phyloP scores from a whole-genome alignment of 1,140 invertebrate species.

The Ostrea edulis region DNA sequence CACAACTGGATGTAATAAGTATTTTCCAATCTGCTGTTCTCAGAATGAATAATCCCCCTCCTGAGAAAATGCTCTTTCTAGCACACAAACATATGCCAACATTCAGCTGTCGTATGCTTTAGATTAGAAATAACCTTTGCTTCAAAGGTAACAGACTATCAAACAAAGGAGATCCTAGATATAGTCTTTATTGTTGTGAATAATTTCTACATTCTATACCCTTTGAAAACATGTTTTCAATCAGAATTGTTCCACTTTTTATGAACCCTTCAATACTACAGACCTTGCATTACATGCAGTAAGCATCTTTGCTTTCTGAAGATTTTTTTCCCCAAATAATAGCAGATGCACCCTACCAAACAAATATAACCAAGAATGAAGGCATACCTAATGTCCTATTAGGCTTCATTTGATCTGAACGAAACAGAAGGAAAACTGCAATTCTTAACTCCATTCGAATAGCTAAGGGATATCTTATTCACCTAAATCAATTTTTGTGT shows the following conservation, averaged over 20 bases:
- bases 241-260: too few relatives aligned
- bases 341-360: too few relatives aligned
- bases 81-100: conserved; percentile 24
- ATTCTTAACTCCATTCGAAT: not conserved
- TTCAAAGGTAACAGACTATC: conserved; percentile 30
- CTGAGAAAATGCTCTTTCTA: conserved; percentile 23
- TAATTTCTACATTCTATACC: not conserved
- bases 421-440: not conserved
- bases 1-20: conserved; percentile 24
- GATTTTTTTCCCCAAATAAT: too few relatives aligned
- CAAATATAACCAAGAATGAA: too few relatives aligned
- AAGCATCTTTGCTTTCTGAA: too few relatives aligned
- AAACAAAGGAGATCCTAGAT: conserved; percentile 21
- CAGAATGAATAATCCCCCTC: not conserved
- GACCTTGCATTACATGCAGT: too few relatives aligned
- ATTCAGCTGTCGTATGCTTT: conserved; percentile 33
- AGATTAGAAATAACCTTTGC: conserved; percentile 31
- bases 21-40: conserved; percentile 23
- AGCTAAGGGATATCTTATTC: not conserved
- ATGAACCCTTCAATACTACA: too few relatives aligned
- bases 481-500: not conserved
- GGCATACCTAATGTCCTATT: too few relatives aligned
- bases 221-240: not conserved
- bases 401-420: too few relatives aligned
- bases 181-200: not conserved